Base-by-base conservation (phyloP, 1,140 invertebrate species). In the Drosophila yakuba region DNA sequence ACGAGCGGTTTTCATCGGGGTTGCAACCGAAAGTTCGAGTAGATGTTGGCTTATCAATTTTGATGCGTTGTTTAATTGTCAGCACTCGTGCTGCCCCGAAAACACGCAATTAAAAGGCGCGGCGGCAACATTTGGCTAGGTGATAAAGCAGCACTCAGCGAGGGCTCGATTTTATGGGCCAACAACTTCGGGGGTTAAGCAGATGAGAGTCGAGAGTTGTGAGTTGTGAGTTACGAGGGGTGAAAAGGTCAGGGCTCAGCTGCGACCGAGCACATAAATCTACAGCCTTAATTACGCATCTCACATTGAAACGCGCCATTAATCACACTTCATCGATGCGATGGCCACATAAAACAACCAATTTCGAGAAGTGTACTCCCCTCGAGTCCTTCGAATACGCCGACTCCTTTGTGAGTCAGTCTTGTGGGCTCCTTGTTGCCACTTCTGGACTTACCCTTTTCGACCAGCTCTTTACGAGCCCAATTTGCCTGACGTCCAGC, bases 251-350 rank as follows among this genome's bases (percentile, higher is more conserved):
- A 66, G 64, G 55, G 5, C 50, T 56, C 82, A 85, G 82, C 78
- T 81, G 83, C 58, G 66, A 23, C 47, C 39, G 52, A 25, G 45
- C 25, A 73, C 74, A 86, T 86, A 86, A 86, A 86, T 86, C 82
- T 68, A 78, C 67, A n/a, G 64, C 72, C 79, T 89, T 86, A 86
- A 86, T 86, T 86, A 89, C 83, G 56, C 73, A 69, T 63, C 83
- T 79, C 79, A 73, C 82, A 79, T 82, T 66, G 83, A 79, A 86
- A 80, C 68, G 83, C 67, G 76, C 79, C 84, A 86, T 86, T 86
- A 86, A 86, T 86, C 83, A 80, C 84, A 86, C 83, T 88, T 86
- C 84, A 86, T 86, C 84, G 79, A 86, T 89, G 75, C 71, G 67
- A 63, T 69, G 64, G 61, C 44, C 69, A 66, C 78, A 86, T 86